phyloP scores from a whole-genome alignment of 1,140 invertebrate species.

The Charaxes varanes region DNA sequence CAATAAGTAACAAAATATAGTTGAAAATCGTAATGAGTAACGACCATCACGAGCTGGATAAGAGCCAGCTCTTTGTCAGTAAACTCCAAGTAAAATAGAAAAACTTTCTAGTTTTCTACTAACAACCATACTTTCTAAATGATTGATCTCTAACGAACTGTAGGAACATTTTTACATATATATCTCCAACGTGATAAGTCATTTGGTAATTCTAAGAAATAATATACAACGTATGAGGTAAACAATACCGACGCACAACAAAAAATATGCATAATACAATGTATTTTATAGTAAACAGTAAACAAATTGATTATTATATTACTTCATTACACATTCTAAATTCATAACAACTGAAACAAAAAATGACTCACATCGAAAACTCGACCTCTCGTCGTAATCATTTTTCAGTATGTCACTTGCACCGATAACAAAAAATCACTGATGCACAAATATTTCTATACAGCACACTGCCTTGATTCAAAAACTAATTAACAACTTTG shows the following conservation, averaged over 20 bases:
- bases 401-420: conserved; percentile 11
- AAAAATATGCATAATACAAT: neutral
- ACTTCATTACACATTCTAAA: neutral
- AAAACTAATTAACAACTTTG: conserved; percentile 42
- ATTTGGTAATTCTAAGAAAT: conserved; percentile 5
- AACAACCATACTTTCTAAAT: conserved; percentile 8
- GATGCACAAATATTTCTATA: conserved; percentile 26
- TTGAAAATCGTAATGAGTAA: too few relatives aligned
- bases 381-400: conserved; percentile 8
- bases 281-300: too few relatives aligned
- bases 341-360: conserved; percentile 10
- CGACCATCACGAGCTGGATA: too few relatives aligned
- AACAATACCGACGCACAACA: conserved; percentile 8
- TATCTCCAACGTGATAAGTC: neutral
- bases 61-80: conserved; percentile 30
- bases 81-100: conserved; percentile 10
- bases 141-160: neutral
- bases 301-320: too few relatives aligned
- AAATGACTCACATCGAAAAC: conserved; percentile 14
- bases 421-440: conserved; percentile 8
- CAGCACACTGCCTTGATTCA: conserved; percentile 23
- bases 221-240: conserved; percentile 5
- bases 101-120: conserved; percentile 26
- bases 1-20: too few relatives aligned
- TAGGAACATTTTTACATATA: neutral